Conservation (phyloP, 2,113 vertebrate species). For the Merops nubicus region DNA sequence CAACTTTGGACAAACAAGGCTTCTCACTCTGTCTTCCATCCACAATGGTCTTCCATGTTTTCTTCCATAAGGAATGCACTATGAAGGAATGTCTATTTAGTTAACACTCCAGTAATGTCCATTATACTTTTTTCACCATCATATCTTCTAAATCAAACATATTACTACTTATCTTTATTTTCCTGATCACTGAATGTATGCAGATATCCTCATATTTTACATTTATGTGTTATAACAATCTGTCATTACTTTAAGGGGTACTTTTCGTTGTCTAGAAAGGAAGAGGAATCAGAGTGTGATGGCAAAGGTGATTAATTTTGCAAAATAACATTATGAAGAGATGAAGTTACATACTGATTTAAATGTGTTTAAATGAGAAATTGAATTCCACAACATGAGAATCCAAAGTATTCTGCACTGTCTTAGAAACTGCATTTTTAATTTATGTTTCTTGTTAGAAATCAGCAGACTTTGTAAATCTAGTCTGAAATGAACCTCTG, state of each 20-base stretch:
- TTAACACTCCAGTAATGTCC: background rate
- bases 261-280: background rate
- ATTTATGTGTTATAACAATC: background rate
- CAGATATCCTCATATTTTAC: background rate
- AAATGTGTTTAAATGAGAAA: background rate
- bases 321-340: background rate
- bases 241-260: background rate
- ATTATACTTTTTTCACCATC: background rate
- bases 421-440: background rate
- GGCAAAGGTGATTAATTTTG: background rate
- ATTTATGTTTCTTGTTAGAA: background rate
- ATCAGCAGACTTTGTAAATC: background rate
- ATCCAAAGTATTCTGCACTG: background rate
- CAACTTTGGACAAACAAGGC: background rate
- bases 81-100: background rate
- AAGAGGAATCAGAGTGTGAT: background rate
- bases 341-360: background rate
- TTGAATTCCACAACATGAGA: background rate
- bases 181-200: background rate
- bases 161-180: background rate
- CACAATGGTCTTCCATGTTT: background rate
- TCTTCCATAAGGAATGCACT: background rate
- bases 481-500: background rate
- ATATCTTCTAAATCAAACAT: background rate
- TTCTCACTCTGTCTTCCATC: background rate